Evolutionary conservation across 2,113 vertebrate genomes (phyloP).

Genomic region (Hyperopisus bebe): DNA sequence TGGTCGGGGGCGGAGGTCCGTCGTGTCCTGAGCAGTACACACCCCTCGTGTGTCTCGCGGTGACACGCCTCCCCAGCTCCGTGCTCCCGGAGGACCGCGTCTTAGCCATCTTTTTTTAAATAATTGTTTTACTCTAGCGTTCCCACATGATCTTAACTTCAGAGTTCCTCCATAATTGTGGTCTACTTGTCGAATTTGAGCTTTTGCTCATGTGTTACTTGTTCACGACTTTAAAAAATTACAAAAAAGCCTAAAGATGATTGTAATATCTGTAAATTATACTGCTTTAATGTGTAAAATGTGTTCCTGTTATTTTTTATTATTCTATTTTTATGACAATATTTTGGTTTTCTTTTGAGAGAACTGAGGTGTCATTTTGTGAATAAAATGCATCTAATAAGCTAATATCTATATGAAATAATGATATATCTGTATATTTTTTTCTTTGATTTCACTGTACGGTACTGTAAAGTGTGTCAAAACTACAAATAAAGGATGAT

Average conservation of each 20-base stretch:
- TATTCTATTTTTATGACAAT: slow-evolving; percentile 75
- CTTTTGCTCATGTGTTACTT: slow-evolving; percentile 63
- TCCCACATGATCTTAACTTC: slow-evolving; percentile 41
- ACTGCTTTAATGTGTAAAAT: slow-evolving; percentile 73
- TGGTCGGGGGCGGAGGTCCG: background rate
- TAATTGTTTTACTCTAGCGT: background rate
- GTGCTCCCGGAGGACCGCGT: slow-evolving; percentile 6
- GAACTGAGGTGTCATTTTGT: slow-evolving; percentile 72
- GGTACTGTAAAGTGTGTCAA: slow-evolving; percentile 76
- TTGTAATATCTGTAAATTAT: slow-evolving; percentile 78
- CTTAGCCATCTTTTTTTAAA: background rate
- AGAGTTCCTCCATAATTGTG: slow-evolving; percentile 52
- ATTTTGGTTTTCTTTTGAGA: slow-evolving; percentile 60
- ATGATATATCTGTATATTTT: slow-evolving; percentile 72
- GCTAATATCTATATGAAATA: slow-evolving; percentile 68
- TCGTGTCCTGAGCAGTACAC: background rate
- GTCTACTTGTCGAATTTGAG: slow-evolving; percentile 46
- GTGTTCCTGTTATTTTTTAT: slow-evolving; percentile 75
- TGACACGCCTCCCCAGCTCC: background rate
- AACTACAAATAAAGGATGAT: slow-evolving; percentile 73
- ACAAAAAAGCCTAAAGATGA: slow-evolving; percentile 61
- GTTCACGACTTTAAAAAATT: slow-evolving; percentile 57
- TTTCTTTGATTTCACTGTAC: slow-evolving; percentile 74
- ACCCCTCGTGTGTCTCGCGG: background rate
- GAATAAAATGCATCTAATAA: slow-evolving; percentile 76